These are phyloP conservation scores for Pocillopora damicornis DNA, from an alignment of 64 coral and sea anemone genomes.

Conservation along the genomic window DNA sequence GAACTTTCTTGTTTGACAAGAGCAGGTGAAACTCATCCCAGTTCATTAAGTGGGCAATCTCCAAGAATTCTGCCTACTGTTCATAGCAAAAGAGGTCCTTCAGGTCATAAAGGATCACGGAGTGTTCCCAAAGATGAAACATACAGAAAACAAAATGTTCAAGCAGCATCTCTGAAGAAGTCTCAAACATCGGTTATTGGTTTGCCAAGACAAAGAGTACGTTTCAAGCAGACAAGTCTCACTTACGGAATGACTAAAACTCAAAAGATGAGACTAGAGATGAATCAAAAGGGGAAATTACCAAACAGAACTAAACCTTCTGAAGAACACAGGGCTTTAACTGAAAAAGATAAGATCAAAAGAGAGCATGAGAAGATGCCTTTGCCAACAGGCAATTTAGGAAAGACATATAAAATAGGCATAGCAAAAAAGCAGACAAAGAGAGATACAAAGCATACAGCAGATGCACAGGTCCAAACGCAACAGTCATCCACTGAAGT, in stretches of 20 bases:
- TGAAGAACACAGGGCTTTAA: background rate
- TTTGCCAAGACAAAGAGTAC: constrained; percentile 41
- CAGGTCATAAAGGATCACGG: background rate
- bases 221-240: constrained; percentile 68
- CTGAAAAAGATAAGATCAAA: constrained; percentile 12
- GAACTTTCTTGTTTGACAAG: constrained; percentile 55
- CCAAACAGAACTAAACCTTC: constrained; percentile 6
- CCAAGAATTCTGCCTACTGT: background rate
- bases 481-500: background rate
- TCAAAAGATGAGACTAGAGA: constrained; percentile 71
- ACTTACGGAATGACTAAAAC: constrained; percentile 88
- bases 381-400: background rate
- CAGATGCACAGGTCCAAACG: constrained; percentile 29
- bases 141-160: background rate
- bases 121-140: background rate
- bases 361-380: background rate
- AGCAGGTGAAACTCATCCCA: background rate
- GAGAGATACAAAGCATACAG: background rate
- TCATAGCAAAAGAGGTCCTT: background rate
- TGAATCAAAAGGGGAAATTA: constrained; percentile 47
- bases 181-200: constrained; percentile 31
- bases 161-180: background rate
- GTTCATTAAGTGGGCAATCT: background rate
- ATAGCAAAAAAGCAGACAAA: background rate
- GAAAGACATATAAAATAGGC: constrained; percentile 27